phyloP scores from a whole-genome alignment of 2,888 invertebrate species.

The Spodoptera picta region DNA sequence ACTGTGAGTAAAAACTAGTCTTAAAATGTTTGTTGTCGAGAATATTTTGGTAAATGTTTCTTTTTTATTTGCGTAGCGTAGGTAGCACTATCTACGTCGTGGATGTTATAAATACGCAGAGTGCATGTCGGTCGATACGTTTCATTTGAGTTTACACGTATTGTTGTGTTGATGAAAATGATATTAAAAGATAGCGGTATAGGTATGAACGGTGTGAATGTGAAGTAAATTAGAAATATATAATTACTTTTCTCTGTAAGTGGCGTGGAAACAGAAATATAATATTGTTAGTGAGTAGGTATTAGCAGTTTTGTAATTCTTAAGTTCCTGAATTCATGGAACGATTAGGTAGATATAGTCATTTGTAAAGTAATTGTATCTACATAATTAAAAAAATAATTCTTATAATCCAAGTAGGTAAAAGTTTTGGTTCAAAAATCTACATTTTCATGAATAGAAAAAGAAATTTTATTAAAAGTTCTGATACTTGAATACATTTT shows the following conservation, averaged over 20 bases:
- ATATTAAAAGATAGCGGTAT: slow-evolving; percentile 26
- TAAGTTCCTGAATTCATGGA: too few species aligned
- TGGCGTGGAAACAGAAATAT: slow-evolving; percentile 22
- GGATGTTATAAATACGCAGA: slow-evolving; percentile 38
- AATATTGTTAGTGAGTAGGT: slow-evolving; percentile 11
- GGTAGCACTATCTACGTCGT: slow-evolving; percentile 9
- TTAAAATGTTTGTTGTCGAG: background rate
- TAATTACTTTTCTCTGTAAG: slow-evolving; percentile 35
- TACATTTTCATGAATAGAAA: too few species aligned
- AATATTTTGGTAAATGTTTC: slow-evolving; percentile 27
- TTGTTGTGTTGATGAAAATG: slow-evolving; percentile 31
- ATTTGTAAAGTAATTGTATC: too few species aligned
- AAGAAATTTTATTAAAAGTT: too few species aligned
- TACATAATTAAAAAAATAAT: too few species aligned
- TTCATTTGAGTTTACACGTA: slow-evolving; percentile 27
- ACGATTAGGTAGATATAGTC: too few species aligned
- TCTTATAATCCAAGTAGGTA: too few species aligned
- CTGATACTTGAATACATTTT: too few species aligned
- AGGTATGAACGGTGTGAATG: slow-evolving; percentile 22
- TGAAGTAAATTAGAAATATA: slow-evolving; percentile 21
- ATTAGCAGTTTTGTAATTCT: background rate
- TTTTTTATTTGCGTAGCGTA: slow-evolving; percentile 4
- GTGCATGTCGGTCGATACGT: slow-evolving; percentile 21
- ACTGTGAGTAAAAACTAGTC: slow-evolving; percentile 29
- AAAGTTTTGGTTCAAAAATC: too few species aligned